Percentiles rank a stretch among this genome's conserved stretches.
Evolutionary conservation across 2,797 vertebrate species (phyloP).

Genomic region (Sternotherus odoratus): DNA sequence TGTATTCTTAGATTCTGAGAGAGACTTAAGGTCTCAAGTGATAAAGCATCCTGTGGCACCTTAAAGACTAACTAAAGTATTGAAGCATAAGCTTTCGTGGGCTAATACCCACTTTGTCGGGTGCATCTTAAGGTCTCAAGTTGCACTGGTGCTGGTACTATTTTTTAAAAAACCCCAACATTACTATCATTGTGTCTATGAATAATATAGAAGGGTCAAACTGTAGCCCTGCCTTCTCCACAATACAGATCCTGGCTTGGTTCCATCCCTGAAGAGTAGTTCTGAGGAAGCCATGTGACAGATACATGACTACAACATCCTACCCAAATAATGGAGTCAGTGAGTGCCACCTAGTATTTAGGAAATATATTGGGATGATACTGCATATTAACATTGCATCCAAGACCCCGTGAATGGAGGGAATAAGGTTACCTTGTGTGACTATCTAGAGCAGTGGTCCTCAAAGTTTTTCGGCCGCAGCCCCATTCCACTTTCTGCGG

Average conservation of each 20-base stretch:
- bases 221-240: not conserved
- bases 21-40: not conserved
- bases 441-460: too few species aligned
- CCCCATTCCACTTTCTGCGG: too few species aligned
- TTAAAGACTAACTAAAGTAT: too few species aligned
- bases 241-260: not conserved
- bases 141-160: not conserved
- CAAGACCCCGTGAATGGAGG: not conserved
- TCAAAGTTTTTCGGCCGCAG: too few species aligned
- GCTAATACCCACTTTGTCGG: too few species aligned
- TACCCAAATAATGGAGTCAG: not conserved
- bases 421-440: not conserved
- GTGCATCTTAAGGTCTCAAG: not conserved
- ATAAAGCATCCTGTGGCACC: too few species aligned
- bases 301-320: not conserved
- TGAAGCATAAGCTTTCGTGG: too few species aligned
- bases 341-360: not conserved
- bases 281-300: not conserved
- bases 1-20: slow-evolving; percentile 35
- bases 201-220: not conserved
- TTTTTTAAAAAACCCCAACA: not conserved
- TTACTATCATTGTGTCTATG: not conserved
- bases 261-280: not conserved
- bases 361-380: not conserved
- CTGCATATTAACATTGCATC: not conserved